Percentiles rank a stretch among this genome's conserved stretches.
Evolutionary conservation across 92 coral and sea anemone genomes (phyloP).

Genomic region (Phenganax subtilis): DNA sequence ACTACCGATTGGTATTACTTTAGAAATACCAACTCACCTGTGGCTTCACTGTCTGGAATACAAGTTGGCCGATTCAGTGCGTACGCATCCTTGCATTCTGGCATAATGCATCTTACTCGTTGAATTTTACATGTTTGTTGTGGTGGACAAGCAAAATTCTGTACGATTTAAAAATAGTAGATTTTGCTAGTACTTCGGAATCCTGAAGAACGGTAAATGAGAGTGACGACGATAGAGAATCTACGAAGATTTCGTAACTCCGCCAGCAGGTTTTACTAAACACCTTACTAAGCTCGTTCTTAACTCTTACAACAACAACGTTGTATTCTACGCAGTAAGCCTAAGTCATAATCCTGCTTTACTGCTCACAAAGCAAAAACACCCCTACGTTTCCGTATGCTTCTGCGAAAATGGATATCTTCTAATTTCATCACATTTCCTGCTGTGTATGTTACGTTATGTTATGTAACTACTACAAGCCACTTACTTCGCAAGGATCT

Average conservation of each 20-base stretch:
- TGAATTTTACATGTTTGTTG: constrained; percentile 79
- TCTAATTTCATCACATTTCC: not conserved
- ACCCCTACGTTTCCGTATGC: no score
- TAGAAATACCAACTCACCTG: constrained; percentile 4
- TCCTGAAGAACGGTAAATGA: not conserved
- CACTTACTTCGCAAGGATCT: constrained; percentile 72
- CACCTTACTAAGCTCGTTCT: no score
- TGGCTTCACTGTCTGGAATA: constrained; percentile 48
- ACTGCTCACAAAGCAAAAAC: no score
- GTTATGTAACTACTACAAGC: not conserved
- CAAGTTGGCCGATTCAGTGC: constrained; percentile 94
- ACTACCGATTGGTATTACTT: no score
- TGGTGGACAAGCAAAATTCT: constrained; percentile 72
- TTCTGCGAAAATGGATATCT: no score
- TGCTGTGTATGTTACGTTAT: not conserved
- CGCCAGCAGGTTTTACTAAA: no score
- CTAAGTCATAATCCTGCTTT: no score
- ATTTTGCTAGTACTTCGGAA: not conserved
- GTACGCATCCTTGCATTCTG: constrained; percentile 68
- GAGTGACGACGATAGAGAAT: no score
- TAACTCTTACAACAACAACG: no score
- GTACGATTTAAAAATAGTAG: not conserved
- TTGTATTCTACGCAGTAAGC: no score
- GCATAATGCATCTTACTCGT: constrained; percentile 84
- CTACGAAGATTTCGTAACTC: no score